Evolutionary conservation across 53 echinoderm and acorn worm genomes (phyloP).

Genomic region (Glandiceps talaboti): DNA sequence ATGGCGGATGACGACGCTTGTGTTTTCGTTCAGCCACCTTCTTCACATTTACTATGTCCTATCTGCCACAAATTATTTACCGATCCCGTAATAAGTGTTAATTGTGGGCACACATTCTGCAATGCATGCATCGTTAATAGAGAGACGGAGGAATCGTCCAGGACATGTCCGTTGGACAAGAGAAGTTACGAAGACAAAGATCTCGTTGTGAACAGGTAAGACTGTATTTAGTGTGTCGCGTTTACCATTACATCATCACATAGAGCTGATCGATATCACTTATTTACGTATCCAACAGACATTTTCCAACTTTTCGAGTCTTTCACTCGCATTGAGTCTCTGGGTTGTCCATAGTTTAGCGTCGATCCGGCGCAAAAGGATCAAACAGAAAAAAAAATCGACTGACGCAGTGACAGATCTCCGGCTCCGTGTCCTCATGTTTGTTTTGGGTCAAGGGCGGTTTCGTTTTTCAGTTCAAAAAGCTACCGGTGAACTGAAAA

Average conservation of each 20-base stretch:
- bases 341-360: too few relatives aligned
- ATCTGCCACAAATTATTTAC: slow-evolving; percentile 54
- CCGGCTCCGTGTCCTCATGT: neutral
- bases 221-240: neutral
- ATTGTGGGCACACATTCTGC: slow-evolving; percentile 95
- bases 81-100: slow-evolving; percentile 91
- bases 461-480: neutral
- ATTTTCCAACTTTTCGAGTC: too few relatives aligned
- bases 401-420: too few relatives aligned
- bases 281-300: too few relatives aligned
- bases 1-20: neutral
- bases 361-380: too few relatives aligned
- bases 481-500: too few relatives aligned
- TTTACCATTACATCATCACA: neutral
- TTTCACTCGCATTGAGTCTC: too few relatives aligned
- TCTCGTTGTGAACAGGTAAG: slow-evolving; percentile 70
- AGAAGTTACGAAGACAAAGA: slow-evolving; percentile 42
- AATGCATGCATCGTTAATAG: slow-evolving; percentile 36
- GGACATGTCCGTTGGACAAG: slow-evolving; percentile 66
- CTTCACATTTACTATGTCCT: slow-evolving; percentile 67
- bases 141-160: slow-evolving; percentile 25
- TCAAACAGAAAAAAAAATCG: too few relatives aligned
- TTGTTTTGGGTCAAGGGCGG: neutral
- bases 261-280: neutral
- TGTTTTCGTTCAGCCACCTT: slow-evolving; percentile 73